A percentile compares a stretch with the other conserved stretches of the same genome.
Evolutionary conservation across 53 echinoderm and acorn worm species (phyloP).

Genomic region (Echinometra lucunter): DNA sequence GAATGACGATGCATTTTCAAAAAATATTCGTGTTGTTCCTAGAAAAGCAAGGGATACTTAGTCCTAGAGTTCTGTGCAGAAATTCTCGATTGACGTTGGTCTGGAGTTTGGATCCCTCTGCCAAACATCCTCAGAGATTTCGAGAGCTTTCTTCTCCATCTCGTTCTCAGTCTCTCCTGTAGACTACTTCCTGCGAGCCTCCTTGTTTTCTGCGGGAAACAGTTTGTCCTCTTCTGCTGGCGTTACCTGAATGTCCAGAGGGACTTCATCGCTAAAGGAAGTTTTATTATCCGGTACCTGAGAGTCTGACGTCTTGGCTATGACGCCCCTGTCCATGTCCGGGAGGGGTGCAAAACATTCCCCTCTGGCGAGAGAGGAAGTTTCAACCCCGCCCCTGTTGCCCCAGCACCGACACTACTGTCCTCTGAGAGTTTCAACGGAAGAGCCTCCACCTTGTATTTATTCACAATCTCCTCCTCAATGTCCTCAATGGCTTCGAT

Average conservation of each 20-base stretch:
- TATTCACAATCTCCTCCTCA: constrained; percentile 44
- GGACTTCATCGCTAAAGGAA: constrained; percentile 44
- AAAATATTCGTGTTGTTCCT: not conserved
- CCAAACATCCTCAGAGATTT: constrained; percentile 60
- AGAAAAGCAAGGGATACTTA: not conserved
- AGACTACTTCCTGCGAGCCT: constrained; percentile 48
- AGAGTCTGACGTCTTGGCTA: constrained; percentile 62
- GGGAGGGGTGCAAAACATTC: constrained; percentile 21
- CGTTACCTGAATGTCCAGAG: constrained; percentile 64
- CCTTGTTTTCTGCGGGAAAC: not conserved
- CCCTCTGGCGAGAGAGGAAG: not conserved
- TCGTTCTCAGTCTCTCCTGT: constrained; percentile 40
- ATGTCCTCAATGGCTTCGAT: constrained; percentile 73
- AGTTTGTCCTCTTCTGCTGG: constrained; percentile 62
- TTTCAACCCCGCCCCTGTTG: not conserved
- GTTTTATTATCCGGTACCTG: constrained; percentile 26
- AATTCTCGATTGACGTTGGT: constrained; percentile 74
- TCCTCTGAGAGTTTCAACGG: constrained; percentile 40
- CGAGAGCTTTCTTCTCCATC: constrained; percentile 56
- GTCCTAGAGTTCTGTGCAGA: constrained; percentile 77
- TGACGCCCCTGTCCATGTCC: constrained; percentile 64
- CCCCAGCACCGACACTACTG: not conserved
- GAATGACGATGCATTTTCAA: not conserved
- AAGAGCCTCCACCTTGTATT: constrained; percentile 38
- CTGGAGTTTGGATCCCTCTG: constrained; percentile 73